A percentile compares a stretch with the other conserved stretches of the same genome.
phyloP scores from a whole-genome alignment of 2,888 invertebrate species.

The Hypselothyrea guttata region DNA sequence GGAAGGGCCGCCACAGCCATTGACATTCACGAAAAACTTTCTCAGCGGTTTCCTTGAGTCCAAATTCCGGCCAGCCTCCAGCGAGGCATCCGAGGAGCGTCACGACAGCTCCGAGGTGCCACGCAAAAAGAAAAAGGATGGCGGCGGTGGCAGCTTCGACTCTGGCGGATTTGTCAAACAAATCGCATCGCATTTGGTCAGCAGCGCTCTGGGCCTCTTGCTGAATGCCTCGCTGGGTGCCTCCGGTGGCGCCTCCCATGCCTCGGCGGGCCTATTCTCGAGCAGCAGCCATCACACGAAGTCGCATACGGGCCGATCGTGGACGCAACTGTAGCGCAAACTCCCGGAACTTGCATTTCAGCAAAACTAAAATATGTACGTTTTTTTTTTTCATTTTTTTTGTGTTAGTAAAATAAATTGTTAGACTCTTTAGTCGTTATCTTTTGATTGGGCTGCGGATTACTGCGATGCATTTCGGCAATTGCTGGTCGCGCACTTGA shows the following conservation, averaged over 20 bases:
- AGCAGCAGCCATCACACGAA: constrained; percentile 56
- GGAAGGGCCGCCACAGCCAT: constrained; percentile 80
- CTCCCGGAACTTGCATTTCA: background rate
- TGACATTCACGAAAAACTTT: constrained; percentile 77
- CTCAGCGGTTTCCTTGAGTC: constrained; percentile 76
- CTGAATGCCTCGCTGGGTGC: constrained; percentile 80
- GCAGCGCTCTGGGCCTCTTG: constrained; percentile 77
- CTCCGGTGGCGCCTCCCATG: constrained; percentile 80
- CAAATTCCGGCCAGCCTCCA: constrained; percentile 68
- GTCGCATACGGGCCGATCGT: constrained; percentile 25
- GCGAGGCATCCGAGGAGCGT: constrained; percentile 61
- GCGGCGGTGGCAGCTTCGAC: constrained; percentile 59
- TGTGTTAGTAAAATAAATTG: constrained; percentile 27
- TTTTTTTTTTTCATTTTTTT: constrained; percentile 26
- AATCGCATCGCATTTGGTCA: constrained; percentile 79
- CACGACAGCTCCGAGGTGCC: constrained; percentile 45
- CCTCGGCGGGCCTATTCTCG: constrained; percentile 59
- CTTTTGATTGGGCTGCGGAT: background rate
- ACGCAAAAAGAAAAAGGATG: constrained; percentile 43
- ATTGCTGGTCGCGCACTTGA: constrained; percentile 39
- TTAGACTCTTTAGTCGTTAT: constrained; percentile 2
- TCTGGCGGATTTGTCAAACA: constrained; percentile 80
- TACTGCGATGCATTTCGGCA: background rate
- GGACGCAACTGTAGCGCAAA: constrained; percentile 8
- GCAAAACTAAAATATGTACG: background rate